Evolutionary conservation across 2,888 invertebrate species (phyloP), one percentile per base, ranked within the genome.

Genomic region (Chrysina gloriosa): DNA sequence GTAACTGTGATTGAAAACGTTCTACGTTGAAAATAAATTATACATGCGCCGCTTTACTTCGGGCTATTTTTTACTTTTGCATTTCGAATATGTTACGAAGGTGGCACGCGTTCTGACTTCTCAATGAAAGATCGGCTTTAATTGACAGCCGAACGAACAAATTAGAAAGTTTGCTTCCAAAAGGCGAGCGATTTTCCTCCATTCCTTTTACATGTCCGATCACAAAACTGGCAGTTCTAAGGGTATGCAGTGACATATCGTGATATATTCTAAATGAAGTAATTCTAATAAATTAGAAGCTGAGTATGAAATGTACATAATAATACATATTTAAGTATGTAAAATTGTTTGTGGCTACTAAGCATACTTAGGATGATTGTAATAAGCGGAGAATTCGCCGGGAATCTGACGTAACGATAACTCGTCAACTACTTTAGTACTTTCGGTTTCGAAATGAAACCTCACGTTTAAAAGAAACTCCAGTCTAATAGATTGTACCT

Each of bases 71-170:
- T 52, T 52, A n/a, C 16, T 52, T 52, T 31, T 52, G 9, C 31
- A 11, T 31, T 31, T 29, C 6, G 6, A 31, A 16, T 29, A 6
- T 25, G 31, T 52, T 52, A n/a, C 31, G 31, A 31, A 52, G 34
- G 52, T 31, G 52, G 31, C 52, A 52, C 31, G 31, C 16, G 23
- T 16, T 29, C 52, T 31, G 52, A 34, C 52, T 52, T 29, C 14
- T 31, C 52, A 31, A 52, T 31, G 31, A 52, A 16, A 6, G 52
- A 19, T 19, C 31, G 19, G 19, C 23, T 39, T 39, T 58, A 58
- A 58, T 58, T 58, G 58, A 58, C 58, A 58, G 14, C n/a, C 14
- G 34, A 39, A 58, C 39, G 58, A 58, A 19, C 58, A 58, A 58
- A 58, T 58, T 58, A 58, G 58, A 58, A 58, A 58, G 58, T 58